Evolutionary conservation across 2,113 vertebrate genomes (phyloP).

Genomic region (Zingel zingel): DNA sequence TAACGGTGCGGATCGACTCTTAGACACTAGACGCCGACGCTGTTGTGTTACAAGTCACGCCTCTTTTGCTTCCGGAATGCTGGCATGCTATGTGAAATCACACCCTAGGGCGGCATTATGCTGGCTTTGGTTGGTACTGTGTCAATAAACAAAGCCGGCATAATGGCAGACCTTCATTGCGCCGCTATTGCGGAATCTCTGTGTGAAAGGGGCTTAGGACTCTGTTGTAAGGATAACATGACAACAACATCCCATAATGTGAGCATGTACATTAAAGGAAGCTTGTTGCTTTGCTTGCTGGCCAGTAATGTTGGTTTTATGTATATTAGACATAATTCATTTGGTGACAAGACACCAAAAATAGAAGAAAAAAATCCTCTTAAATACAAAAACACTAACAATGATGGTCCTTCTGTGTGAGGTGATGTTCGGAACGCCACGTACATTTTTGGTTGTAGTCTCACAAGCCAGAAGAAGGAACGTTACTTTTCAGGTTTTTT

Average conservation of each 20-base stretch:
- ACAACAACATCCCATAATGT: neutral
- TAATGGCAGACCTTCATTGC: too few species aligned
- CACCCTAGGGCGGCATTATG: too few species aligned
- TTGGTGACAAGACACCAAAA: neutral
- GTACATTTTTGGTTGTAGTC: slow-evolving; percentile 1
- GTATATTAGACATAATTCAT: neutral
- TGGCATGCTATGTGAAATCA: too few species aligned
- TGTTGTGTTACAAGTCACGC: too few species aligned
- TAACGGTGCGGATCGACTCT: too few species aligned
- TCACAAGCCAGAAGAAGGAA: slow-evolving; percentile 31
- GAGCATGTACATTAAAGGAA: neutral
- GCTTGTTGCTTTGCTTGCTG: neutral
- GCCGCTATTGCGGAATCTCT: too few species aligned
- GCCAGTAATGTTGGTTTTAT: neutral
- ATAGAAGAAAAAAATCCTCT: neutral
- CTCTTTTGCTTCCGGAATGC: too few species aligned
- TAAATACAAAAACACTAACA: neutral
- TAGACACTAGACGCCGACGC: too few species aligned
- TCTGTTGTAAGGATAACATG: slow-evolving; percentile 1
- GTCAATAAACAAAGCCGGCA: too few species aligned
- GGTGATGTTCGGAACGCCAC: neutral
- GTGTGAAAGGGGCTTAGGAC: too few species aligned
- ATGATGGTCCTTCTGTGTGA: neutral
- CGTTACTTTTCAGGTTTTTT: slow-evolving; percentile 57
- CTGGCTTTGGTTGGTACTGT: too few species aligned